phyloP scores from a whole-genome alignment of 2,888 invertebrate species.

The Carpatolechia fugitivella region DNA sequence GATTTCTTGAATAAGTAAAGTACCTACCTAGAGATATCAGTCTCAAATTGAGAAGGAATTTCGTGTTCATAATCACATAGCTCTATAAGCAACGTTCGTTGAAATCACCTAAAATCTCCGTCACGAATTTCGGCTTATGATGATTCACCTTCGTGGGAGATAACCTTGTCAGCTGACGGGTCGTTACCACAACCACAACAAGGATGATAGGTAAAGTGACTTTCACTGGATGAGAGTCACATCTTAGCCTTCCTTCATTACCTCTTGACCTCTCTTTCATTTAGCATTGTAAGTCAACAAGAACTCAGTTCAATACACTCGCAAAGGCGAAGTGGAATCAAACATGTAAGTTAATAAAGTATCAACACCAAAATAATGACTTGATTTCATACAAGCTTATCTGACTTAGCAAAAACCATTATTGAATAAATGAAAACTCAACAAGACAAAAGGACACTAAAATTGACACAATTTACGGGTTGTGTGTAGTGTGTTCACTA shows the following conservation, averaged over 20 bases:
- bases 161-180: constrained; percentile 6
- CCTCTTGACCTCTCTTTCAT: not conserved
- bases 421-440: no score
- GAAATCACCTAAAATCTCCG: not conserved
- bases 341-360: no score
- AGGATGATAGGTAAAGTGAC: not conserved
- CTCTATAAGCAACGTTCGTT: not conserved
- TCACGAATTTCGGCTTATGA: not conserved
- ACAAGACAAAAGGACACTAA: no score
- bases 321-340: no score
- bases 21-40: no score
- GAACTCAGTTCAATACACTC: no score
- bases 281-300: not conserved
- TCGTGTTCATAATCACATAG: not conserved
- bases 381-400: no score
- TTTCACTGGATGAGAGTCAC: constrained; percentile 2
- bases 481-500: no score
- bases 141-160: constrained; percentile 1
- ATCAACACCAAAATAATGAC: no score
- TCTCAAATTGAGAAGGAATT: no score
- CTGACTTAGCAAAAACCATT: no score
- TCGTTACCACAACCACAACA: not conserved
- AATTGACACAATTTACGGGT: no score
- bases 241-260: not conserved
- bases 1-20: not conserved